Conservation (phyloP, 2,113 vertebrate species). For the Bos taurus region DNA sequence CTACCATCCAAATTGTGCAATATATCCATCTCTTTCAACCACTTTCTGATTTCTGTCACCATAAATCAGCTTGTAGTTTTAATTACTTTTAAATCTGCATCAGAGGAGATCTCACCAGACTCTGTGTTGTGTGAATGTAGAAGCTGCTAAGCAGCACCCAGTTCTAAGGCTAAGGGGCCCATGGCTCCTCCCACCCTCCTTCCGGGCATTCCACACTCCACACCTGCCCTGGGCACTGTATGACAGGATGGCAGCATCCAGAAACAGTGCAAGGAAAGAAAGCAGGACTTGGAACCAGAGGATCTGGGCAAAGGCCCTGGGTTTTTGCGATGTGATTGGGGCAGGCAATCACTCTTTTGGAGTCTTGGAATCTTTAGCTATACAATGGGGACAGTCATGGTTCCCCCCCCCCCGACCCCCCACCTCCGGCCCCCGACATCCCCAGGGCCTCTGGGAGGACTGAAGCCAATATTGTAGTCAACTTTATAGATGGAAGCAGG, state of each 20-base stretch:
- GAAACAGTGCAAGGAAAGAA: neutral
- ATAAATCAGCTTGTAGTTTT: neutral
- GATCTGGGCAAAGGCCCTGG: neutral
- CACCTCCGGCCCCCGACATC: neutral
- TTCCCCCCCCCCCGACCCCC: no score
- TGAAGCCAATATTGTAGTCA: neutral
- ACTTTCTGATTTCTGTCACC: neutral
- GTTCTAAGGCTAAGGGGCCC: neutral
- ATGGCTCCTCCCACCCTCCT: neutral
- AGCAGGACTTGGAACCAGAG: neutral
- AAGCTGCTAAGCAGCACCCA: neutral
- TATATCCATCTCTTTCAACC: neutral
- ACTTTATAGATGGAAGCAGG: neutral
- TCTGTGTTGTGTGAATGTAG: accelerated
- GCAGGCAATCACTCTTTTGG: neutral
- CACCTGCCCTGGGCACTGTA: neutral
- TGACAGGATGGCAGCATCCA: neutral
- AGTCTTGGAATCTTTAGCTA: neutral
- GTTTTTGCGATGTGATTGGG: accelerated
- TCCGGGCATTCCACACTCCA: accelerated
- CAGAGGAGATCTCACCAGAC: neutral
- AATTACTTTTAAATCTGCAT: neutral
- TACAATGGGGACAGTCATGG: neutral
- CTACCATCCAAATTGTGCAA: neutral
- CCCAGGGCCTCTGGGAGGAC: neutral